Evolutionary conservation across 1,140 invertebrate species (phyloP), one percentile per base, ranked within the genome.

Genomic region (Periplaneta americana): DNA sequence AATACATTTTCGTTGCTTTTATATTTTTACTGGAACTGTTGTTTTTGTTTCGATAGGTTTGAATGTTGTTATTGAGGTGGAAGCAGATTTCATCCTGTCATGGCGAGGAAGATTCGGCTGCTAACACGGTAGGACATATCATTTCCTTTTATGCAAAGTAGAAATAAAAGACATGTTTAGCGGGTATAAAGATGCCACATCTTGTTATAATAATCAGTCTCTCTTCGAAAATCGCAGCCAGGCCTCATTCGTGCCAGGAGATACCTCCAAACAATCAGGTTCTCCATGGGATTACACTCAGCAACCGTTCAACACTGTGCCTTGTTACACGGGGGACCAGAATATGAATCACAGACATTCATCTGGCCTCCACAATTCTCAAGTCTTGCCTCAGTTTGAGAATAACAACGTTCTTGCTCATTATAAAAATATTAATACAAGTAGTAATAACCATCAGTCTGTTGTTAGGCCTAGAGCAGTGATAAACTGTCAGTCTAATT

Each of bases 401-500:
- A 80, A 75, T 74, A 35, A 34, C n/a, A 35, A 28, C 17, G 28
- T 31, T 34, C 32, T 15, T 48, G 74, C 80, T 34, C 34, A 35
- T 34, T 35, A 34, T 37, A 66, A 28, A 34, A 34, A 34, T 34
- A 28, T 35, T 22, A 35, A 17, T 28, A n/a, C 33, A 31, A 17
- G 33, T n/a, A 34, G 4, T 74, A 48, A 15, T 35, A 34, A 18
- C 36, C 66, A 80, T 13, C 37, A 48, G 32, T 22, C 80, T 34
- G 80, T 80, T 34, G 80, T 80, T 32, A 31, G 74, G 32, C 80
- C 80, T 31, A 80, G 48, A 34, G 80, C 80, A 33, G 66, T 80
- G 28, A 80, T 80, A 10, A 80, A 80, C 34, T 80, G 80, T 34
- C 80, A 80, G 15, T 74, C 80, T 9, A 74, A 34, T 34, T 66